Conservation (phyloP, 2,888 invertebrate genomes). For the Polymixis lichenea region DNA sequence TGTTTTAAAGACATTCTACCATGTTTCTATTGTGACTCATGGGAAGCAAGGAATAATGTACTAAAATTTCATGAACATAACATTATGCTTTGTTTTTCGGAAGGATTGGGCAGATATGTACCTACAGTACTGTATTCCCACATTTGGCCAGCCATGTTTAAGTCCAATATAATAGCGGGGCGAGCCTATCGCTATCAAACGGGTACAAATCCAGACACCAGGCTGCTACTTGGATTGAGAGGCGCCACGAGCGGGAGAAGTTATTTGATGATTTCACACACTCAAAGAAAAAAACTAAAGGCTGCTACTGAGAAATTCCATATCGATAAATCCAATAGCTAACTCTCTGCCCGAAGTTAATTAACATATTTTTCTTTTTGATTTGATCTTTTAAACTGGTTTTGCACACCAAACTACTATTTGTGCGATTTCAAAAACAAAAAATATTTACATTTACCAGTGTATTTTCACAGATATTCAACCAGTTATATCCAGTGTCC, state of each 20-base stretch:
- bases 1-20: background rate
- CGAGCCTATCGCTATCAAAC: background rate
- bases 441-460: constrained; percentile 38
- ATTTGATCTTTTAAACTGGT: constrained; percentile 12
- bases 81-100: background rate
- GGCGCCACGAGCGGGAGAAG: no score
- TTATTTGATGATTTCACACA: no score
- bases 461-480: constrained; percentile 12
- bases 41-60: background rate
- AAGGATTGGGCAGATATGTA: background rate
- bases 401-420: constrained; percentile 11
- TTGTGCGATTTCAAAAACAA: constrained; percentile 9
- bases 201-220: background rate
- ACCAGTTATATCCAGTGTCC: constrained; percentile 28
- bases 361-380: background rate
- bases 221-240: no score
- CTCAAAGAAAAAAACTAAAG: no score
- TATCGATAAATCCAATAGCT: background rate
- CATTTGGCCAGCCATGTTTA: background rate
- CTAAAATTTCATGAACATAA: background rate
- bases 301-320: background rate
- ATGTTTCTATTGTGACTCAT: background rate
- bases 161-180: background rate
- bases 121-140: no score
- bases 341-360: background rate